A percentile compares a stretch with the other conserved stretches of the same genome.
Evolutionary conservation across 2,888 invertebrate species (phyloP).

Genomic region (Cancer borealis): DNA sequence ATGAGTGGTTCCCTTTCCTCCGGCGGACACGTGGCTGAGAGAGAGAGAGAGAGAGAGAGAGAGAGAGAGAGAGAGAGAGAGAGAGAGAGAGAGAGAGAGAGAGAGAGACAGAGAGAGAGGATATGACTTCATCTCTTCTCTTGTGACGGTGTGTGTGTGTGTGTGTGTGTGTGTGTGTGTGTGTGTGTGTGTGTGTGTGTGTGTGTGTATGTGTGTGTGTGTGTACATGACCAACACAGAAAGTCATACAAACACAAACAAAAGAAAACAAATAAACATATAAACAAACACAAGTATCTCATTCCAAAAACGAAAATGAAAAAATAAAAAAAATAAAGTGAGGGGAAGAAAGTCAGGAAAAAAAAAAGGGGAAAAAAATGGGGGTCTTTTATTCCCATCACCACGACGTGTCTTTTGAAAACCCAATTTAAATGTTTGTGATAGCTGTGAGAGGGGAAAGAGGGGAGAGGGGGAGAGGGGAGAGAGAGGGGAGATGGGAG

Average conservation of each 20-base stretch:
- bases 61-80: slow-evolving; percentile 32
- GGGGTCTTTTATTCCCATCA: slow-evolving; percentile 25
- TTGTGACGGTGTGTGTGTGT: too few relatives aligned
- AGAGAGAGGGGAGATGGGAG: background rate
- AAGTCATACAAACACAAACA: background rate
- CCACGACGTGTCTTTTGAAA: background rate
- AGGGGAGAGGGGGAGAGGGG: background rate
- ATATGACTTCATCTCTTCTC: too few relatives aligned
- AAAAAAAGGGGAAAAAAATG: slow-evolving; percentile 13
- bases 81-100: slow-evolving; percentile 32
- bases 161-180: too few relatives aligned
- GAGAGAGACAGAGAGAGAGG: background rate
- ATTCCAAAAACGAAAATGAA: slow-evolving; percentile 2
- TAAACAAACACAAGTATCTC: background rate
- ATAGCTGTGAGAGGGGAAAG: background rate
- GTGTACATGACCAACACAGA: background rate
- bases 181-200: slow-evolving; percentile 12
- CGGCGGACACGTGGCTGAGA: background rate
- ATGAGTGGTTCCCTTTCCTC: background rate
- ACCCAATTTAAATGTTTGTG: slow-evolving; percentile 22
- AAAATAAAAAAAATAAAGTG: background rate
- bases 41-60: slow-evolving; percentile 32
- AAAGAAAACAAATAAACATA: background rate
- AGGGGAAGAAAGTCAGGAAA: background rate
- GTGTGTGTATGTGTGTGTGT: slow-evolving; percentile 20